Conservation (phyloP, 2,797 vertebrate genomes). For the Pipistrellus nathusii region DNA sequence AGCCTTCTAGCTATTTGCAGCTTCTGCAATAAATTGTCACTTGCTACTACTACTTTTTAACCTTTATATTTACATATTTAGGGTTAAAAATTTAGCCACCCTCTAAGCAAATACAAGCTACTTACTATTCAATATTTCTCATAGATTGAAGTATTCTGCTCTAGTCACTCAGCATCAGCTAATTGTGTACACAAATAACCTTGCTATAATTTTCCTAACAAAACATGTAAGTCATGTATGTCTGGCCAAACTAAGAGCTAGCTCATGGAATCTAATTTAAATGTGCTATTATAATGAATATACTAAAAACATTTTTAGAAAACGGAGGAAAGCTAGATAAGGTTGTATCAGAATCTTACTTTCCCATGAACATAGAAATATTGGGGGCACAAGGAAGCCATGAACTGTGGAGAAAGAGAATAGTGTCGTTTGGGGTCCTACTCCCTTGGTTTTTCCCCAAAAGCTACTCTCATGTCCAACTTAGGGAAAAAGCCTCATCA, state of each 20-base stretch:
- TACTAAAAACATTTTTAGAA: slow-evolving; percentile 2
- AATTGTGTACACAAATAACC: not conserved
- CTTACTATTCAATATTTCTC: not conserved
- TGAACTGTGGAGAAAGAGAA: not conserved
- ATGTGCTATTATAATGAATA: not conserved
- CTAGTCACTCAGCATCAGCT: not conserved
- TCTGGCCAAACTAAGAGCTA: not conserved
- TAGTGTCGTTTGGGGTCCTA: not conserved
- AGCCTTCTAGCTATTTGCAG: not conserved
- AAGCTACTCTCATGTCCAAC: not conserved
- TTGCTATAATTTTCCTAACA: not conserved
- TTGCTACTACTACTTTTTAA: slow-evolving; percentile 59
- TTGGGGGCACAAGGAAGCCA: not conserved
- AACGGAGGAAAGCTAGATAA: not conserved
- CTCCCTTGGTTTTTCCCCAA: not conserved
- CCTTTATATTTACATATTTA: slow-evolving; percentile 38
- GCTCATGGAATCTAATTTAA: slow-evolving; percentile 10
- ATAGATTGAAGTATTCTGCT: not conserved
- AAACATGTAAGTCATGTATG: not conserved
- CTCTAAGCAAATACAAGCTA: not conserved
- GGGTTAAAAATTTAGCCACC: not conserved
- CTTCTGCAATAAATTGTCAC: slow-evolving; percentile 37
- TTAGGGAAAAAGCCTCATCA: not conserved
- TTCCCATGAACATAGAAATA: not conserved
- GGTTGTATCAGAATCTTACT: slow-evolving; percentile 4